phyloP scores from a whole-genome alignment of 2,888 invertebrate genomes.

The Spisula subtruncata region DNA sequence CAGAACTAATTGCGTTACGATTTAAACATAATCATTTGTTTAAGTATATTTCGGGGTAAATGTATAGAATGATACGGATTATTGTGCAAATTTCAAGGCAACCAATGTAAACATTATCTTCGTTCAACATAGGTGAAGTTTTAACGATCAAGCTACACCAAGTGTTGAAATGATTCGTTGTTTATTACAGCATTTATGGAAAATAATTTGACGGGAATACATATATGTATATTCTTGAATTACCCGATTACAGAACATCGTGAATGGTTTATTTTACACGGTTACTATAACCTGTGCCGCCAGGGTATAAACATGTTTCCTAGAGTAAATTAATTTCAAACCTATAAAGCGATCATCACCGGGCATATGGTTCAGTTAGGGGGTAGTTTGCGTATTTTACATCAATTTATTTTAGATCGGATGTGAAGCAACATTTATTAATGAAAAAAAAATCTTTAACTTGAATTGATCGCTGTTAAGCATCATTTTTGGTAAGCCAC shows the following conservation, averaged over 20 bases:
- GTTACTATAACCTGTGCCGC: background rate
- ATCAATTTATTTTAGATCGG: too few species aligned
- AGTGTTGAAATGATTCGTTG: background rate
- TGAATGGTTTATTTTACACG: background rate
- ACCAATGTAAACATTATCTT: background rate
- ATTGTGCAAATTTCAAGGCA: conserved; percentile 8
- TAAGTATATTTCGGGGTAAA: conserved; percentile 16
- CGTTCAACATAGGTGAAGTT: background rate
- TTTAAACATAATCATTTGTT: conserved; percentile 20
- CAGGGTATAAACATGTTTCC: background rate
- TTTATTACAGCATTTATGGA: background rate
- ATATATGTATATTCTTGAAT: background rate
- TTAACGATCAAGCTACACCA: background rate
- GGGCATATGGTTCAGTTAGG: too few species aligned
- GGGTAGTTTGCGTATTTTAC: too few species aligned
- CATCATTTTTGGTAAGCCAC: too few species aligned
- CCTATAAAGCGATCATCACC: background rate
- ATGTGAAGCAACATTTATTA: too few species aligned
- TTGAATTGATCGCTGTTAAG: too few species aligned
- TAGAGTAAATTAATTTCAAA: background rate
- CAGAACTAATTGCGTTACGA: conserved; percentile 14
- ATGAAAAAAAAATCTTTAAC: too few species aligned
- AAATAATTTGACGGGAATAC: background rate
- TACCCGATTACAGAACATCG: background rate
- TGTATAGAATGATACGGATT: background rate